Conservation (phyloP, 64 coral and sea anemone genomes). For the Catalaphyllia jardinei region DNA sequence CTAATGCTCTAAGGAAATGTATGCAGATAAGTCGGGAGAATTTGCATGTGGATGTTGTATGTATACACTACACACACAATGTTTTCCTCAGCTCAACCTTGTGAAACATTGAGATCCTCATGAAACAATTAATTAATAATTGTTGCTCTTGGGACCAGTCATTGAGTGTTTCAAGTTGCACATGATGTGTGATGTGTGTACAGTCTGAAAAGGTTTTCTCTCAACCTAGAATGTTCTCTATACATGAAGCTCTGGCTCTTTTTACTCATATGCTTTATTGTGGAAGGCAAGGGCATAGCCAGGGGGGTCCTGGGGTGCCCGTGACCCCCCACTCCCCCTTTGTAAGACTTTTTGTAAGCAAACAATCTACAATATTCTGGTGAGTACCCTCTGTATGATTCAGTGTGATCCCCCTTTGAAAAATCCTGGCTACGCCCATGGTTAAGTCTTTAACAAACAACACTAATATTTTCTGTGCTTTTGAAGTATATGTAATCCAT, state of each 20-base stretch:
- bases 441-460: background rate
- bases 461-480: background rate
- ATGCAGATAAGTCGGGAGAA: background rate
- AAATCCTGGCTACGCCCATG: too few species aligned
- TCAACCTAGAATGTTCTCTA: background rate
- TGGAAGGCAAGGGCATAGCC: too few species aligned
- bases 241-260: too few species aligned
- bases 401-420: too few species aligned
- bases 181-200: background rate
- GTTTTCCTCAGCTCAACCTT: background rate
- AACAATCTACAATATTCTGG: too few species aligned
- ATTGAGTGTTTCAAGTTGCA: background rate
- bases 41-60: background rate
- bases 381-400: too few species aligned
- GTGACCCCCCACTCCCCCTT: too few species aligned
- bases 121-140: background rate
- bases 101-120: background rate
- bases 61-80: background rate
- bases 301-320: too few species aligned
- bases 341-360: too few species aligned
- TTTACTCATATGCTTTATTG: background rate
- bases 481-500: background rate
- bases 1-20: background rate
- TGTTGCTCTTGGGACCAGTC: background rate
- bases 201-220: background rate